A percentile compares a stretch with the other conserved stretches of the same genome.
Evolutionary conservation across 1,140 invertebrate genomes (phyloP).

Genomic region (Chrysomallon squamiferum): DNA sequence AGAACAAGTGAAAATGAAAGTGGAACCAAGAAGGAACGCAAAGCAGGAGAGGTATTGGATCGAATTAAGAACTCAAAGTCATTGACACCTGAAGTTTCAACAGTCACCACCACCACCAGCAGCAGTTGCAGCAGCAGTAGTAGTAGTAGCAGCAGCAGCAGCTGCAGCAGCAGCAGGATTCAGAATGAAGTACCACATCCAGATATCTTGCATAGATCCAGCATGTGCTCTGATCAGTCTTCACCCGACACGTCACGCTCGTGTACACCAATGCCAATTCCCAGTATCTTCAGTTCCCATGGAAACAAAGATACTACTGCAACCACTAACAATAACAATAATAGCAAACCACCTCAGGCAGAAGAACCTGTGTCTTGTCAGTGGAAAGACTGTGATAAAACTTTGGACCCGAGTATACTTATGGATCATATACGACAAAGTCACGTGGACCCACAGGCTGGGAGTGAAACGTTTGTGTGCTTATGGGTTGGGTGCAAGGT

Average conservation of each 20-base stretch:
- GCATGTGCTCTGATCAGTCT: slow-evolving; percentile 13
- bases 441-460: slow-evolving; percentile 84
- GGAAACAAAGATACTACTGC: slow-evolving; percentile 6
- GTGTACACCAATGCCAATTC: slow-evolving; percentile 27
- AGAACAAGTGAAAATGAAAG: no score
- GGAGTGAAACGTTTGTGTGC: slow-evolving; percentile 83
- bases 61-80: no score
- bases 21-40: no score
- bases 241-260: slow-evolving; percentile 34
- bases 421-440: slow-evolving; percentile 88
- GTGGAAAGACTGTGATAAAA: slow-evolving; percentile 82
- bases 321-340: slow-evolving; percentile 18
- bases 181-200: slow-evolving; percentile 3
- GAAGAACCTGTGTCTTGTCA: slow-evolving; percentile 66
- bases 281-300: slow-evolving; percentile 19
- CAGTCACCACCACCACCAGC: slow-evolving; percentile 2
- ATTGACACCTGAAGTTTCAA: no score
- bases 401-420: slow-evolving; percentile 79
- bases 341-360: not conserved
- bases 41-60: no score
- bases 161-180: no score
- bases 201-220: not conserved
- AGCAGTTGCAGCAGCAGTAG: slow-evolving; percentile 3
- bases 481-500: slow-evolving; percentile 94
- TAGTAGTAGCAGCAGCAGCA: slow-evolving; percentile 1